Base-by-base conservation (phyloP, 2,888 invertebrate genomes). In the Taenaris catops region DNA sequence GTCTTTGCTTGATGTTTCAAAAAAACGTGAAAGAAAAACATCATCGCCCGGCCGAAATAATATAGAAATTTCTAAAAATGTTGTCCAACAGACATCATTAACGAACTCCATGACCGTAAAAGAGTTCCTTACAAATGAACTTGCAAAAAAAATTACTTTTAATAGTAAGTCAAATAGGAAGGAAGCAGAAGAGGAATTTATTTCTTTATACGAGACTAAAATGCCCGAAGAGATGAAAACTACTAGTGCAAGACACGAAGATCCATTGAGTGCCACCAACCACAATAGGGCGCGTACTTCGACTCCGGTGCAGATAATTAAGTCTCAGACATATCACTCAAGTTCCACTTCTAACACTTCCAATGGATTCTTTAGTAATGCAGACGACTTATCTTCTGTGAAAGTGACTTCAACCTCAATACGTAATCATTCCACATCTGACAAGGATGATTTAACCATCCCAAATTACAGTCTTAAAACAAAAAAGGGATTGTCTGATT, bases 311-410 rank as follows among this genome's bases (percentile, higher is more conserved):
- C 87, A 84, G 39, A 68, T 78, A 9, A 84, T 73, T 49, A 88
- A 72, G 45, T 81, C 84, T 0, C 62, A 63, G 48, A 72, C 72
- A 0, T 86, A 76, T 48, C 75, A 73, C 38, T 78, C 88, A 2
- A 88, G 76, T 49, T 81, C 87, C 1, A 79, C 81, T 48, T 88
- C 88, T 0, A 87, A 84, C 46, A 51, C 70, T 27, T 81, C 87
- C 2, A 83, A 84, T 38, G 76, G 80, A 2, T 56, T 87, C 25
- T 88, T 89, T 48, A 86, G 87, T 45, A 87, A 80, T 28, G 87
- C 79, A 24, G 89, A 89, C 38, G 89, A 90, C 46, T 56, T 89
- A 40, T 89, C 89, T 0, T 89, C 89, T 0, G 89, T 89, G 0
- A 89, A 84, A 59, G 72, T 72, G 20, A 80, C 80, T 26, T 80